Evolutionary conservation across 2,888 invertebrate genomes (phyloP).

Genomic region (Drosophila dives): DNA sequence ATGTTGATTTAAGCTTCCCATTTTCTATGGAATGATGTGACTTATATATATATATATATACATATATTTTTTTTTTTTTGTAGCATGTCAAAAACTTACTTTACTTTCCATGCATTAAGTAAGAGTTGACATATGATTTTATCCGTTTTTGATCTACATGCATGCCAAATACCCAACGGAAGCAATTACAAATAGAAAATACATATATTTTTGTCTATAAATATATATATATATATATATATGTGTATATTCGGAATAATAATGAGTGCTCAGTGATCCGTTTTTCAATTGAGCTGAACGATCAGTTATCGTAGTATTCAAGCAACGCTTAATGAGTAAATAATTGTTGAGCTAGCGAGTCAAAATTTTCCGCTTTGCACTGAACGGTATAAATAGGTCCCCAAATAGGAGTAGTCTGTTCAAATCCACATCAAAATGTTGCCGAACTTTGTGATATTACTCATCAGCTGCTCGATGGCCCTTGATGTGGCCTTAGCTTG

Average conservation of each 20-base stretch:
- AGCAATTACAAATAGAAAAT: constrained; percentile 53
- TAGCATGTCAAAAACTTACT: neutral
- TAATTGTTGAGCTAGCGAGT: constrained; percentile 61
- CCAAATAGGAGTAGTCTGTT: constrained; percentile 1
- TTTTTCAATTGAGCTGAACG: constrained; percentile 79
- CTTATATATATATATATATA: neutral
- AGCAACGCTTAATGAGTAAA: constrained; percentile 72
- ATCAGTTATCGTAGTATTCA: constrained; percentile 73
- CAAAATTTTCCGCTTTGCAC: constrained; percentile 2
- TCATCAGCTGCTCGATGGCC: constrained; percentile 45
- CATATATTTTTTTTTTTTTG: too few relatives aligned
- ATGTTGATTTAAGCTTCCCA: neutral
- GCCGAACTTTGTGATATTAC: constrained; percentile 40
- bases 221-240: constrained; percentile 23
- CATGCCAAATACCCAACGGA: constrained; percentile 14
- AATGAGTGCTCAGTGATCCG: constrained; percentile 41
- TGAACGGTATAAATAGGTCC: constrained; percentile 57
- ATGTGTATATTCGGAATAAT: constrained; percentile 49
- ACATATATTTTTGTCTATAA: constrained; percentile 22
- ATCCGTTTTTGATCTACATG: constrained; percentile 44
- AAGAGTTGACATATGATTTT: constrained; percentile 4
- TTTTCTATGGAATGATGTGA: constrained; percentile 4
- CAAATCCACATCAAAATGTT: constrained; percentile 46
- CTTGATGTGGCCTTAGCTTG: constrained; percentile 71
- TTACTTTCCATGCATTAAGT: neutral